These are phyloP conservation scores for Hirtodrosophila trivittata DNA, from an alignment of 2,888 invertebrate species.

Conservation along the genomic window DNA sequence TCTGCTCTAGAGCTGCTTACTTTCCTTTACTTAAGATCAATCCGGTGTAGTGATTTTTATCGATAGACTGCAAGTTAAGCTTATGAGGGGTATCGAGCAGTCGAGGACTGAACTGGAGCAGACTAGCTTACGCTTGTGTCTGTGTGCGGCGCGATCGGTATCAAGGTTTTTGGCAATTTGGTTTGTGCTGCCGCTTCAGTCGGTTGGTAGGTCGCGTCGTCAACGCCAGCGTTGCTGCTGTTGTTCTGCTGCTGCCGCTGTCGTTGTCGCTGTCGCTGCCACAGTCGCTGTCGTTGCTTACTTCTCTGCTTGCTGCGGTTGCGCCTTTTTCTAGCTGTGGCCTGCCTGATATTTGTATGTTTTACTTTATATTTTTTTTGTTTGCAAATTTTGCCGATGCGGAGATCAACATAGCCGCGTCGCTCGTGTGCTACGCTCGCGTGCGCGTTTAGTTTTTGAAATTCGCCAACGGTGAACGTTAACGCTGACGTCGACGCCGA, in stretches of 20 bases:
- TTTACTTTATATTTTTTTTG: conserved; percentile 50
- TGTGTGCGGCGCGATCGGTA: conserved; percentile 78
- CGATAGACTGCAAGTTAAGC: not conserved
- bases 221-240: conserved; percentile 60
- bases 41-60: not conserved
- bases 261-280: conserved; percentile 36
- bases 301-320: conserved; percentile 62
- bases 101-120: conserved; percentile 13
- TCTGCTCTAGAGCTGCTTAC: too few relatives aligned
- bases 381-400: conserved; percentile 74
- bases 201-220: conserved; percentile 79
- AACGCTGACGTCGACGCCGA: conserved; percentile 13
- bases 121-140: conserved; percentile 29
- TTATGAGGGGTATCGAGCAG: conserved; percentile 25
- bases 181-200: conserved; percentile 78
- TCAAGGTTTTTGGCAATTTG: conserved; percentile 83
- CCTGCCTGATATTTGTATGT: conserved; percentile 33
- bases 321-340: conserved; percentile 75
- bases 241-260: conserved; percentile 49
- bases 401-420: conserved; percentile 68
- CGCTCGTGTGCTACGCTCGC: conserved; percentile 56
- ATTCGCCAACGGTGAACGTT: conserved; percentile 42
- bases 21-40: not conserved
- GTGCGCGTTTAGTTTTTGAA: conserved; percentile 68
- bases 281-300: conserved; percentile 28